phyloP scores from a whole-genome alignment of 2,113 vertebrate genomes.

The Aldabrachelys gigantea region DNA sequence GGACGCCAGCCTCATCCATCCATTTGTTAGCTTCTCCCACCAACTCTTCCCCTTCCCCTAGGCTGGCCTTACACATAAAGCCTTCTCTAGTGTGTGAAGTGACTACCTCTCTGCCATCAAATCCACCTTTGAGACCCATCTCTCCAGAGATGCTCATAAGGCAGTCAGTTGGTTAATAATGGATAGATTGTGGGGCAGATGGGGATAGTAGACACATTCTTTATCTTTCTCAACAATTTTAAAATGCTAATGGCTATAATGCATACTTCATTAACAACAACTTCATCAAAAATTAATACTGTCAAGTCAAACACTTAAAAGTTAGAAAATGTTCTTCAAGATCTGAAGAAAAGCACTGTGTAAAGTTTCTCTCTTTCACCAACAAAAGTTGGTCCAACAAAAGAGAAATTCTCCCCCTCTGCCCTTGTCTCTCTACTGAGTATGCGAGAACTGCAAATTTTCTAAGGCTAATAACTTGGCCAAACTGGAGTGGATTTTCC shows the following conservation, averaged over 20 bases:
- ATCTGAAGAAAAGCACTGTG: background rate
- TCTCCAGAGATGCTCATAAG: background rate
- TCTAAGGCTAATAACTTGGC: constrained; percentile 27
- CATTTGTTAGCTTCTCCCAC: background rate
- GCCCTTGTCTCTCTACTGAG: constrained; percentile 2
- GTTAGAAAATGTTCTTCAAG: background rate
- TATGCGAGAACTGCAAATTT: constrained; percentile 35
- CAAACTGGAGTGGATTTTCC: constrained; percentile 9
- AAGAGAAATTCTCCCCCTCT: background rate
- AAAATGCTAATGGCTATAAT: fast-evolving
- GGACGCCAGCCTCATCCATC: background rate
- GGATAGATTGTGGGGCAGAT: background rate
- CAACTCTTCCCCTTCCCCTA: background rate
- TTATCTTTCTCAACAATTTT: background rate
- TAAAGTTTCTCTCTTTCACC: background rate
- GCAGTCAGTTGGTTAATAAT: background rate
- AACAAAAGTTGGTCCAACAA: background rate
- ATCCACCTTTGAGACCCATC: background rate
- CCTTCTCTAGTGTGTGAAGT: background rate
- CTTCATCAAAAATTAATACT: background rate
- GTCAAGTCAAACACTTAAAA: background rate
- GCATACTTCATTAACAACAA: background rate
- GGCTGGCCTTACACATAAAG: background rate
- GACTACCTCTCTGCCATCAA: background rate
- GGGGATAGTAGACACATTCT: background rate